A percentile compares a stretch with the other conserved stretches of the same genome.
phyloP scores from a whole-genome alignment of 1,140 invertebrate species.

The Phenacoccus solenopsis region DNA sequence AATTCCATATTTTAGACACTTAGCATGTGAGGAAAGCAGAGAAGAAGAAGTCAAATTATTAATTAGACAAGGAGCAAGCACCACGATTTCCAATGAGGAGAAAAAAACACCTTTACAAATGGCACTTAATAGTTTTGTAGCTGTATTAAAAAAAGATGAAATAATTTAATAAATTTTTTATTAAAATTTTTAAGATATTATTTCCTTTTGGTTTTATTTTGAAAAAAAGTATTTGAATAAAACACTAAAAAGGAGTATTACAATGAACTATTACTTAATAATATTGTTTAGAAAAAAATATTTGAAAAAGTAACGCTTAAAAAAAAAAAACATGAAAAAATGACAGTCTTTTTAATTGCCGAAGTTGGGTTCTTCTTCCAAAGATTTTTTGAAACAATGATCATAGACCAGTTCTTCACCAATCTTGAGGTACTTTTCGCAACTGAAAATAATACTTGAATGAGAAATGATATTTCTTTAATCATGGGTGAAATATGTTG shows the following conservation, averaged over 20 bases:
- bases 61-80: constrained; percentile 49
- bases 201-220: too few species aligned
- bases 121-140: constrained; percentile 19
- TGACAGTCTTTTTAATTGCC: too few species aligned
- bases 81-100: constrained; percentile 53
- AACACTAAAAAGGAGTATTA: too few species aligned
- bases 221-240: too few species aligned
- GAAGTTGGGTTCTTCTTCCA: too few species aligned
- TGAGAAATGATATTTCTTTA: neutral
- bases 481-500: neutral
- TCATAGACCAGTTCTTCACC: neutral
- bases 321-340: too few species aligned
- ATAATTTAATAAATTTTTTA: neutral
- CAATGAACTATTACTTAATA: too few species aligned
- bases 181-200: too few species aligned
- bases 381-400: neutral
- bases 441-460: neutral
- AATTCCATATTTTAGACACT: constrained; percentile 44
- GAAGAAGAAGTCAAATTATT: constrained; percentile 52
- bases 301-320: too few species aligned
- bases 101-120: constrained; percentile 56
- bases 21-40: constrained; percentile 72
- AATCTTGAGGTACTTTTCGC: neutral
- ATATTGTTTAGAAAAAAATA: too few species aligned
- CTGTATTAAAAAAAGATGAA: constrained; percentile 15